Conservation (phyloP, 2,113 vertebrate species). For the Anguilla rostrata region DNA sequence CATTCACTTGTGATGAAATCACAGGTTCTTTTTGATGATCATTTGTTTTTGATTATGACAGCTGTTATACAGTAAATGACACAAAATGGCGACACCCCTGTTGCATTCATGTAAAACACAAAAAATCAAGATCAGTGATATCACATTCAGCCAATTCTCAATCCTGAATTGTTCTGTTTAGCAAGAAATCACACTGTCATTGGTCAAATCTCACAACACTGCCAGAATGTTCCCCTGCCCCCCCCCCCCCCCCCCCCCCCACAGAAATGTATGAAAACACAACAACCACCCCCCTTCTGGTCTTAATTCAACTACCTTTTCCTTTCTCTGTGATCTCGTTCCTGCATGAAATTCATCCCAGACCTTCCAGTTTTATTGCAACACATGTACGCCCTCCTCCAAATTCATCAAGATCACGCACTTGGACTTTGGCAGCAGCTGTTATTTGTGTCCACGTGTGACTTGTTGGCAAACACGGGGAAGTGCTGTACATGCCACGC, state of each 20-base stretch:
- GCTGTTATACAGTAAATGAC: not conserved
- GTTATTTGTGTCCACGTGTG: slow-evolving; percentile 3
- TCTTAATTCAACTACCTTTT: not conserved
- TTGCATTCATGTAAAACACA: not conserved
- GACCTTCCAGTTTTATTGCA: no score
- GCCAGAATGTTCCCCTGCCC: no score
- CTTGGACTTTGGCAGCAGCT: not conserved
- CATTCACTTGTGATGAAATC: not conserved
- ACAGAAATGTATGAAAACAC: not conserved
- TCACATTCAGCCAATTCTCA: not conserved
- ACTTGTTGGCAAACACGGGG: slow-evolving; percentile 11
- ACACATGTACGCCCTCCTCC: not conserved
- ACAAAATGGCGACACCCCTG: not conserved
- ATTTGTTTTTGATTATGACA: not conserved
- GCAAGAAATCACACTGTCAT: no score
- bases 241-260: not conserved
- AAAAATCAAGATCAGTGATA: not conserved
- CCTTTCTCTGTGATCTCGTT: not conserved
- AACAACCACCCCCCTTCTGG: not conserved
- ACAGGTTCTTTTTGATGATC: not conserved
- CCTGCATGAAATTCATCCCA: not conserved
- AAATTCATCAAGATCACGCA: not conserved
- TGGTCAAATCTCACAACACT: no score
- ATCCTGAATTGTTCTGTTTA: not conserved
- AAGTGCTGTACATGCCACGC: not conserved